Base-by-base conservation (phyloP, 2,797 vertebrate species). In the Pangasius larnaudii region DNA sequence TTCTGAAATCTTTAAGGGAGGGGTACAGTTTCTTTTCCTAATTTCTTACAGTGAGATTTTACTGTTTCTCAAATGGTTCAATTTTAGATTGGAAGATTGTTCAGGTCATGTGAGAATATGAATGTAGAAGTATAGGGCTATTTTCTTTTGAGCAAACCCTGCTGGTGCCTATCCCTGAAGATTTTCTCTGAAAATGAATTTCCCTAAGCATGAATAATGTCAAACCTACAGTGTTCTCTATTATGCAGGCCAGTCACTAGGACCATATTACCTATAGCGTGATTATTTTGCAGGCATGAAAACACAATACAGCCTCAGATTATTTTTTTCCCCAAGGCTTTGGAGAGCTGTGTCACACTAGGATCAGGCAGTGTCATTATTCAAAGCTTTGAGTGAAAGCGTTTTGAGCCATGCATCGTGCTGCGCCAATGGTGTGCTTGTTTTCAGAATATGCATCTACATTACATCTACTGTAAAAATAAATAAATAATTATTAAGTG, bases 351-450 rank as follows among this genome's bases (percentile, higher is more conserved):
- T 79, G 77, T 53, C 13, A 79, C 30, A 58, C 77, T 22, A 58
- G n/a, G 77, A 56, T 79, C 53, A 39, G 61, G 36, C 56, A 80
- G 56, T 59, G 78, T 24, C 72, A 75, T 83, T 88, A 91, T 86
- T 72, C 65, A 53, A 42, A 71, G 51, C 22, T 85, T 71, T 74
- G 53, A 59, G 56, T 80, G 56, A 80, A 59, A 39, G 33, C 39
- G 19, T 80, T 79, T 79, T 1, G 1, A 27, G 56, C 56, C 11
- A 61, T 61, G 22, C 56, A 27, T 61, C 36, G n/a, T 27, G 79
- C 56, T 53, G 56, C 42, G 56, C 8, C 77, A 81, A 42, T 59
- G n/a, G 33, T 42, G 56, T 39, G 53, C 36, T 78, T 42, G 59
- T 24, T 85, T 75, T 61, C 67, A 33, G 33, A 78, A 85, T 33